phyloP scores from a whole-genome alignment of 2,888 invertebrate genomes.

The Cantharis rufa region DNA sequence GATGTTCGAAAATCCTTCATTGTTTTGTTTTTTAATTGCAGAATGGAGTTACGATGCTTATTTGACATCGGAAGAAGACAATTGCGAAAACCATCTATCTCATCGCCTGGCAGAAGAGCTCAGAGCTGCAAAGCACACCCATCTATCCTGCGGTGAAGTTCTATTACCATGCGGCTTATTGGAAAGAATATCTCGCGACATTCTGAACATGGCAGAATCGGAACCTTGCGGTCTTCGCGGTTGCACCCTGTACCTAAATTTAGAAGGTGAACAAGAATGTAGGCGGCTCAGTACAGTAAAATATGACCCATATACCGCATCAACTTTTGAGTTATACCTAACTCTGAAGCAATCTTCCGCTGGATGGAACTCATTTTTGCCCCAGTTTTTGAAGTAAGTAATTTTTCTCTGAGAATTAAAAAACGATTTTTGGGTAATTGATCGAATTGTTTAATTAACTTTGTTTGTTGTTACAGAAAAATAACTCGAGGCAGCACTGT shows the following conservation, averaged over 20 bases:
- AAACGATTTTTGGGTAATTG: too few species aligned
- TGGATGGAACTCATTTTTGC: conserved; percentile 84
- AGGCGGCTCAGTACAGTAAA: conserved; percentile 81
- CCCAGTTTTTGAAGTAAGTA: conserved; percentile 87
- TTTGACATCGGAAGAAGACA: conserved; percentile 47
- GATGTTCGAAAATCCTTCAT: neutral
- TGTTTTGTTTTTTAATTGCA: conserved; percentile 37
- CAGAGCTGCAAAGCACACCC: conserved; percentile 78
- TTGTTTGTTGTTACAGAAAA: conserved; percentile 64
- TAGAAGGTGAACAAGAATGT: conserved; percentile 72
- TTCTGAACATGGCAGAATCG: conserved; percentile 78
- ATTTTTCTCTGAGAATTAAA: conserved; percentile 37
- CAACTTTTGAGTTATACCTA: conserved; percentile 88
- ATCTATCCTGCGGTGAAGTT: conserved; percentile 83
- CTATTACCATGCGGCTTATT: conserved; percentile 82
- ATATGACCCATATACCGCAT: conserved; percentile 83
- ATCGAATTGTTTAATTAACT: too few species aligned
- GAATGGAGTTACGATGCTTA: conserved; percentile 53
- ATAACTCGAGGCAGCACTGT: conserved; percentile 83
- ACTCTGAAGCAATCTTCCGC: conserved; percentile 85
- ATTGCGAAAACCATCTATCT: conserved; percentile 67
- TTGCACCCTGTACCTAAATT: conserved; percentile 81
- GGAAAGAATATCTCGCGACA: conserved; percentile 76
- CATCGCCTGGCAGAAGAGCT: conserved; percentile 78
- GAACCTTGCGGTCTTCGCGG: conserved; percentile 89